Evolutionary conservation across 2,113 vertebrate species (phyloP), one percentile per base, ranked within the genome.

Genomic region (Setophaga kirtlandii): DNA sequence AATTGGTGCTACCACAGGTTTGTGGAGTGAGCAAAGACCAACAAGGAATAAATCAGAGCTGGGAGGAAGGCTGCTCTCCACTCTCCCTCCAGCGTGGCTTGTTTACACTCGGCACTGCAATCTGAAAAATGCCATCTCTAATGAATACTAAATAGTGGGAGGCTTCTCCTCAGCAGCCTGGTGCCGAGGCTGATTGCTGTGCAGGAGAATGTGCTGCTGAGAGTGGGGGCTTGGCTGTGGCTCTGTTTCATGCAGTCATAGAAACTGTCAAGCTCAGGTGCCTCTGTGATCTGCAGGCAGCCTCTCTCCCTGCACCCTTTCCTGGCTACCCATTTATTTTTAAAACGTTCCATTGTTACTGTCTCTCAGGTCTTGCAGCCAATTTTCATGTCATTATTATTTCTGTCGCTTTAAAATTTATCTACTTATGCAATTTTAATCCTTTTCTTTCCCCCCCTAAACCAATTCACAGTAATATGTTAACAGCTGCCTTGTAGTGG

Each of bases 261-360:
- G 95, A 83, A 95, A 93, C 94, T 95, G 95, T 87, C 96, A 96
- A 44, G 91, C 89, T 94, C 47, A 94, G 95, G 89, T 71, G 95
- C 68, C 90, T 96, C 90, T 70, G 75, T 89, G 94, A 90, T 94
- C 76, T 95, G 91, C 60, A 35, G 91, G 89, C 94, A 90, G 92
- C 76, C 74, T 31, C 70, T 41, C 90, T 90, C 46, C 86, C 78
- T 68, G 64, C 92, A 94, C 90, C 90, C 95, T 81, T 86, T 93
- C 94, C 91, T 83, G 70, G 80, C 89, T 86, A 30, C 83, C 56
- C 86, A 87, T 88, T 92, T 74, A 88, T 88, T 90, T 93, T 85
- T 58, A 53, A 92, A 88, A 65, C 2, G 1, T 74, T 89, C 86
- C 83, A 49, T 78, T 87, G 89, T 75, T 81, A 15, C 64, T 23